phyloP scores from a whole-genome alignment of 2,113 vertebrate species.

The Gymnarchus niloticus region DNA sequence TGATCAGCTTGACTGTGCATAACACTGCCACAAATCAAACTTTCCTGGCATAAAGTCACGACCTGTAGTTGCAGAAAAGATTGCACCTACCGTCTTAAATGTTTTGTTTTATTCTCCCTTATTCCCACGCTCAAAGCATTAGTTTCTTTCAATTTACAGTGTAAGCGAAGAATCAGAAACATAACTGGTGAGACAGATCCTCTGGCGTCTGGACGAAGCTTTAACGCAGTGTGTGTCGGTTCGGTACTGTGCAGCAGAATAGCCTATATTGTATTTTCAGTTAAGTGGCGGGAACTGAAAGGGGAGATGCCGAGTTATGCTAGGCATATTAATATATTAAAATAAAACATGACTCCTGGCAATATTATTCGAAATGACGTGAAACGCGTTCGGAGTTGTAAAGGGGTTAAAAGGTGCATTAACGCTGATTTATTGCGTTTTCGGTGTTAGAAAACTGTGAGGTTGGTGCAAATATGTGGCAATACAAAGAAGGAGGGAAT shows the following conservation, averaged over 20 bases:
- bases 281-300: conserved; percentile 54
- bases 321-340: conserved; percentile 18
- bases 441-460: neutral
- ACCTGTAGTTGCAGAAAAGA: conserved; percentile 9
- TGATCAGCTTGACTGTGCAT: neutral
- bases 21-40: conserved; percentile 19
- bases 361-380: neutral
- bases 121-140: conserved; percentile 10
- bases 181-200: conserved; percentile 22
- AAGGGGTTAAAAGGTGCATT: neutral
- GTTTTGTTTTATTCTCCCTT: neutral
- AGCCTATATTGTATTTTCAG: conserved; percentile 60
- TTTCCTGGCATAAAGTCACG: conserved; percentile 14
- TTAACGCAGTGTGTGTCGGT: conserved; percentile 65
- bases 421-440: neutral
- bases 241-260: conserved; percentile 58
- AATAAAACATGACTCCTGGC: neutral
- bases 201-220: conserved; percentile 47
- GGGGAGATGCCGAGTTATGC: conserved; percentile 41
- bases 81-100: conserved; percentile 43
- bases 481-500: neutral
- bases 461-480: neutral
- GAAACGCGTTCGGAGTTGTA: neutral
- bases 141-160: neutral
- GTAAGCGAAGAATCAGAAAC: neutral